Base-by-base conservation (phyloP, 2,113 vertebrate species). In the Crotalus horridus region DNA sequence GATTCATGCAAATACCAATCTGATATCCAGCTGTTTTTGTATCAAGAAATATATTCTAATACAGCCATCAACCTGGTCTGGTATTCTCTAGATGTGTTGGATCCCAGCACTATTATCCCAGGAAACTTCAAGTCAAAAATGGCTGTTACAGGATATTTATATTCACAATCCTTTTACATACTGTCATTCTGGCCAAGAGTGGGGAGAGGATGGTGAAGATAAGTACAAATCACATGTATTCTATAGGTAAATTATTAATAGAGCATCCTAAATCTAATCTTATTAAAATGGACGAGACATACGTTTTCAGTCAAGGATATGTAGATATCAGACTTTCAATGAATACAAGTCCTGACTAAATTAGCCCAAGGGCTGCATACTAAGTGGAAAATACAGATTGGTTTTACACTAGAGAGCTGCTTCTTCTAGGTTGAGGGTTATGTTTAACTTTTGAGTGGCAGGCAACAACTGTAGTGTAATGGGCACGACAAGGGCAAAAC, bases 1-100 rank as follows among this genome's bases (percentile, higher is more conserved):
- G 64, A 92, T 87, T 95, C 94, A 95, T 96, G 96, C 94, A 93
- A 93, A 96, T 94, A 94, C 95, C 95, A 95, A 92, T 91, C 93
- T 95, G 39, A 93, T 96, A 96, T 95, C 95, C 95, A 95, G 93
- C 94, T 95, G 74, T 91, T 92, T 61, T 95, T 92, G 89, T 95
- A 94, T 58, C 90, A 26, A 51, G 95, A 96, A 97, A 95, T 90
- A 95, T 86, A 87, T 95, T 93, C 87, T 95, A 94, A 81, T 81
- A 43, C 1, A 81, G 17, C 39, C 74, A 81, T 43, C 74, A 81
- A 33, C 74, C 74, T 81, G 33, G 6, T 43, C 15, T 81, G 17
- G 2, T 33, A 33, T 17, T 81, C 69, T 81, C 33, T 43, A 81
- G 74, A 43, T 81, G 7, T 81, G 74, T 43, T 81, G 74, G 17